These are phyloP conservation scores for Bostrychus sinensis DNA, from an alignment of 2,113 vertebrate genomes.

Conservation along the genomic window DNA sequence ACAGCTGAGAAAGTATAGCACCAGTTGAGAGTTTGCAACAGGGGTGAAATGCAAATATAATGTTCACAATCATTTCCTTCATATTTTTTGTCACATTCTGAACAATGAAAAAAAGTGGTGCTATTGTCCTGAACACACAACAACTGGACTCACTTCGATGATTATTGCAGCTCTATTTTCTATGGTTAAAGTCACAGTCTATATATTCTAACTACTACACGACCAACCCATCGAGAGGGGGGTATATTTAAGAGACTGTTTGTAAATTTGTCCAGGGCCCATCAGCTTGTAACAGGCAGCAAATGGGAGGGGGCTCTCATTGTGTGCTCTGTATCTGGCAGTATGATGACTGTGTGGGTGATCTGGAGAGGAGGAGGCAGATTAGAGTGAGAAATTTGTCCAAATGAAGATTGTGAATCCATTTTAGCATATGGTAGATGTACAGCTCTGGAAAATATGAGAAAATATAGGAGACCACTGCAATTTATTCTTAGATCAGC, in stretches of 20 bases:
- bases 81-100: constrained; percentile 49
- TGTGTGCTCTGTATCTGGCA: constrained; percentile 56
- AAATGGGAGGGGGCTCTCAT: constrained; percentile 45
- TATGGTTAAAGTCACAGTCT: constrained; percentile 70
- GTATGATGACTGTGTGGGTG: constrained; percentile 40
- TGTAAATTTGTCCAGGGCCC: constrained; percentile 28
- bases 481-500: no score
- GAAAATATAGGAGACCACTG: no score
- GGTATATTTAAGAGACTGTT: constrained; percentile 37
- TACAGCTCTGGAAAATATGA: no score
- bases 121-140: constrained; percentile 64
- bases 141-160: constrained; percentile 68
- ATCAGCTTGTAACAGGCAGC: constrained; percentile 45
- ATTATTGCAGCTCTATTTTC: constrained; percentile 77
- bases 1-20: constrained; percentile 73
- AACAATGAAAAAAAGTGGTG: constrained; percentile 36
- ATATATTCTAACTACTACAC: constrained; percentile 66
- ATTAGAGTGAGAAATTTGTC: constrained; percentile 39
- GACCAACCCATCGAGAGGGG: constrained; percentile 46
- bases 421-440: constrained; percentile 17
- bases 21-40: constrained; percentile 66
- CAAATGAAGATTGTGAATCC: constrained; percentile 26
- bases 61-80: constrained; percentile 47
- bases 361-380: constrained; percentile 34
- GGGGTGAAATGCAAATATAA: constrained; percentile 28